phyloP scores from a whole-genome alignment of 2,113 vertebrate genomes.

The Isichthys henryi region DNA sequence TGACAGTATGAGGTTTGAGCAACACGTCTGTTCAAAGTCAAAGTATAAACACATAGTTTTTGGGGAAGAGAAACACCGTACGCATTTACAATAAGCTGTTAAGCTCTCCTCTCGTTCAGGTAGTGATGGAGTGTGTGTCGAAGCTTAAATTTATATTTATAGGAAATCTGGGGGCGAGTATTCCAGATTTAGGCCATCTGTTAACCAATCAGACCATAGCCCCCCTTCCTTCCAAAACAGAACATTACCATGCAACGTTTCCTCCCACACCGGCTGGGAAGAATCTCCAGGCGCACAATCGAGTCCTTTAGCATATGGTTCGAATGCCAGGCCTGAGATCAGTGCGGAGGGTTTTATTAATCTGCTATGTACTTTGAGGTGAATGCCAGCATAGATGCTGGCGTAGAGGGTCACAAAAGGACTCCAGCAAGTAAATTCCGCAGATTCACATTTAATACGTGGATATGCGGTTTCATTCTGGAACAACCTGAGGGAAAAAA shows the following conservation, averaged over 20 bases:
- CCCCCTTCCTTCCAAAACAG: background rate
- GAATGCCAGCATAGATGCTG: background rate
- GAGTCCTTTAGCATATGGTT: background rate
- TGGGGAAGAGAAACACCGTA: background rate
- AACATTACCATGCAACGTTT: background rate
- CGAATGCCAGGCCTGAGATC: background rate
- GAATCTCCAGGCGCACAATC: background rate
- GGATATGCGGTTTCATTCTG: background rate
- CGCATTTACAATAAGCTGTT: background rate
- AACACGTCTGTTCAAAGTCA: background rate
- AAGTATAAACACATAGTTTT: background rate
- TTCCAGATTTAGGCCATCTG: slow-evolving; percentile 6
- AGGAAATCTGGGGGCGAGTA: background rate
- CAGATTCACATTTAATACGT: background rate
- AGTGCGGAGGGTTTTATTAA: background rate
- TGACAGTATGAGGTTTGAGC: background rate
- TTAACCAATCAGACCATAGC: background rate
- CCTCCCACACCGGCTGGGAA: background rate
- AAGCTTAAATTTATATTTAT: background rate
- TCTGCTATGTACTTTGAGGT: background rate
- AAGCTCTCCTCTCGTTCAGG: background rate
- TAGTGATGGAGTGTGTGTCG: background rate
- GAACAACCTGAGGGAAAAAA: background rate
- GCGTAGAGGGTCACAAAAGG: background rate
- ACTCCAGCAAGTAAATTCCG: background rate